Conservation (phyloP, 1,140 invertebrate species). For the Caenorhabditis tropicalis region DNA sequence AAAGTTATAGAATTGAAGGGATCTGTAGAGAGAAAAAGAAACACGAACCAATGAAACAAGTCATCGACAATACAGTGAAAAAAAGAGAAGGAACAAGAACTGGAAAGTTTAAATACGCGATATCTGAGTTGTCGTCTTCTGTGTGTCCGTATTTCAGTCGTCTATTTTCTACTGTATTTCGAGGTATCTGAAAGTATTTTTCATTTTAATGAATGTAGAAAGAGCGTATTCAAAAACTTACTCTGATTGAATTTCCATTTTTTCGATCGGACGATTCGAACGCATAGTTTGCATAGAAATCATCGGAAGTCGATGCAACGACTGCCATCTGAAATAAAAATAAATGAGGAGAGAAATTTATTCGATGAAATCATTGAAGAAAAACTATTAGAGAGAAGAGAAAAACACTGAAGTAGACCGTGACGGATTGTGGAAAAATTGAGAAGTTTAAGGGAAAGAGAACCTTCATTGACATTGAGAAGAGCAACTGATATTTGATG, state of each 20-base stretch:
- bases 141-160: conserved; percentile 25
- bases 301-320: conserved; percentile 31
- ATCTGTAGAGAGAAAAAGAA: no score
- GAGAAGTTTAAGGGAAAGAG: no score
- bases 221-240: neutral
- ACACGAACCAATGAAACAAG: neutral
- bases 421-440: neutral
- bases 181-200: neutral
- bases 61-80: conserved; percentile 11
- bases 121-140: conserved; percentile 50
- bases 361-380: neutral
- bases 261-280: conserved; percentile 13
- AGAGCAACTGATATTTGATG: no score
- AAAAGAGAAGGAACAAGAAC: conserved; percentile 9
- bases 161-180: conserved; percentile 19
- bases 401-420: neutral
- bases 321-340: conserved; percentile 21
- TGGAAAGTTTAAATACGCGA: conserved; percentile 46
- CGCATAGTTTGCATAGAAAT: conserved; percentile 42
- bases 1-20: no score
- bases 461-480: no score
- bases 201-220: neutral
- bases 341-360: neutral
- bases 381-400: neutral
- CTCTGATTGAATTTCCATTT: conserved; percentile 6